These are phyloP conservation scores for Habrosyne pyritoides DNA, from an alignment of 2,888 invertebrate species.

Conservation along the genomic window DNA sequence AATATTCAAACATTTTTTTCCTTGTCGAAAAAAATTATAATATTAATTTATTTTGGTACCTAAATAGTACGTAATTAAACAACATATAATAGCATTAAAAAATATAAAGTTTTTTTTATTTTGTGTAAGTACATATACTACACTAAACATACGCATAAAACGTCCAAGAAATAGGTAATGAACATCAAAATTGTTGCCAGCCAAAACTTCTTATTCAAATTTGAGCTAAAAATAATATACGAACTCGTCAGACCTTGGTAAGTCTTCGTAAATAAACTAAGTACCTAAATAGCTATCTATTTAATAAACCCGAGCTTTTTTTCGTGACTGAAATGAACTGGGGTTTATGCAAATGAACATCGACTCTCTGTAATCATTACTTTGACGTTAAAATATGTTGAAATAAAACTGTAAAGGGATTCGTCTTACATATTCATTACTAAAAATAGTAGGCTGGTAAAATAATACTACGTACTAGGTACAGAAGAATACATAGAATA, in stretches of 20 bases:
- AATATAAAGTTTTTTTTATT: no score
- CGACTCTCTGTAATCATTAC: neutral
- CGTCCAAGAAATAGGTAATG: neutral
- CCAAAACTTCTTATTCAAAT: neutral
- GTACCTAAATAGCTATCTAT: neutral
- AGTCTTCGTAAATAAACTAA: constrained; percentile 1
- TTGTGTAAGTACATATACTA: no score
- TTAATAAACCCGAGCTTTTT: neutral
- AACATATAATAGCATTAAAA: no score
- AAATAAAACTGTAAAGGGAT: neutral
- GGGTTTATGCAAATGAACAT: constrained; percentile 4
- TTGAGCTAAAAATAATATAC: neutral
- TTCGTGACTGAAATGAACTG: neutral
- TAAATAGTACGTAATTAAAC: no score
- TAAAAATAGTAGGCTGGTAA: neutral
- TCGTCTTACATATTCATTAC: neutral
- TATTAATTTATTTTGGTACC: no score
- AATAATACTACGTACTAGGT: neutral
- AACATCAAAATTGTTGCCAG: neutral
- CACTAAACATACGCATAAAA: no score
- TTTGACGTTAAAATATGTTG: neutral
- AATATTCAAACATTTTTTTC: no score
- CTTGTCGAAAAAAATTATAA: no score
- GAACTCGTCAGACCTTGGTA: neutral
- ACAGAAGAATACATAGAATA: neutral